A percentile compares a stretch with the other conserved stretches of the same genome.
Conservation (phyloP, 1,140 invertebrate genomes). For the Cotesia chilonis region DNA sequence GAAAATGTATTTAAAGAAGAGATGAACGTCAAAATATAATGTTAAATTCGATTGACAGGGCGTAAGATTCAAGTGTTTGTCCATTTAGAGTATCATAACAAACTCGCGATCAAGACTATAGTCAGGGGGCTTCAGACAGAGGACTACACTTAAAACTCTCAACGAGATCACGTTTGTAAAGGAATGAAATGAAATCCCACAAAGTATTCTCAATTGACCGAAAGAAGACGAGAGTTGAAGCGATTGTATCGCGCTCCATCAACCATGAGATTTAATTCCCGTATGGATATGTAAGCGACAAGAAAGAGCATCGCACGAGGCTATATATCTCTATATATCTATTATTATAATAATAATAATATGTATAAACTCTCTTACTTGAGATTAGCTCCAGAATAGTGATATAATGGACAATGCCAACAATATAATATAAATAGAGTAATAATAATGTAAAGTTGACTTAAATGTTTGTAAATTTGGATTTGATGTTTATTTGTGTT, state of each 20-base stretch:
- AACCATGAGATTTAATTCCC: constrained; percentile 28
- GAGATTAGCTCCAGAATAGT: neutral
- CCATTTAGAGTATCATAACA: constrained; percentile 28
- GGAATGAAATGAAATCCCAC: constrained; percentile 11
- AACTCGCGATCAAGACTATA: constrained; percentile 10
- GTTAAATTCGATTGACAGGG: constrained; percentile 27
- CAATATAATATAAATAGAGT: constrained; percentile 38
- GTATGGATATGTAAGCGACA: neutral
- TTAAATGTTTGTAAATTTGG: constrained; percentile 36
- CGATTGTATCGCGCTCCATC: constrained; percentile 29
- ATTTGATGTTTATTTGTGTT: constrained; percentile 4
- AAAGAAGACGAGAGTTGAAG: constrained; percentile 2
- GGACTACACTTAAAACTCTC: no score
- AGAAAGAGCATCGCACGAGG: constrained; percentile 28
- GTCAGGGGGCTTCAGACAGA: neutral
- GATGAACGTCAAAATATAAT: constrained; percentile 22
- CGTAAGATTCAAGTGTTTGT: constrained; percentile 24
- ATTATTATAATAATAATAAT: neutral
- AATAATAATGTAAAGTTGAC: constrained; percentile 34
- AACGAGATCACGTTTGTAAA: neutral
- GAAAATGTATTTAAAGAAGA: neutral
- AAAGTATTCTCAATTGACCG: constrained; percentile 27
- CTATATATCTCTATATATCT: constrained; percentile 8
- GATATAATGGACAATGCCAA: constrained; percentile 14
- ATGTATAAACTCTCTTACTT: neutral